Conservation (phyloP, 2,888 invertebrate species). For the Callinectes sapidus region DNA sequence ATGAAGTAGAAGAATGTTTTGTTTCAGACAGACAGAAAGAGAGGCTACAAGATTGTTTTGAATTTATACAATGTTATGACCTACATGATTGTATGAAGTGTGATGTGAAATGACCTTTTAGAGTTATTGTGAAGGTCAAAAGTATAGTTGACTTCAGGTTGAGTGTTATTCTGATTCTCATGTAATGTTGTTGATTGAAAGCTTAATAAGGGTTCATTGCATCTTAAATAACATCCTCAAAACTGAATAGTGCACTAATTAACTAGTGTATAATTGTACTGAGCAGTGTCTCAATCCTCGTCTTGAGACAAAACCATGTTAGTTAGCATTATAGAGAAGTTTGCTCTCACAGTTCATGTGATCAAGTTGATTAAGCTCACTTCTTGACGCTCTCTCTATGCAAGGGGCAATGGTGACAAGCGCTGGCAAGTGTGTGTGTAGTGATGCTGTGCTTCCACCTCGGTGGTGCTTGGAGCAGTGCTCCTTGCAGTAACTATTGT, state of each 20-base stretch:
- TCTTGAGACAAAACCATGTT: background rate
- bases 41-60: background rate
- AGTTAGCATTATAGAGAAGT: background rate
- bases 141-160: background rate
- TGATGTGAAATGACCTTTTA: conserved; percentile 7
- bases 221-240: background rate
- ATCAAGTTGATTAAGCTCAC: background rate
- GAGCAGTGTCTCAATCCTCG: background rate
- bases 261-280: background rate
- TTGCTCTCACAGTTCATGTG: background rate
- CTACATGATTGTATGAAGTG: background rate
- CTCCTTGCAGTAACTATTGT: conserved; percentile 8
- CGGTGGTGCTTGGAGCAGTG: conserved; percentile 21
- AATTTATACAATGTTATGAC: background rate
- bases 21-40: background rate
- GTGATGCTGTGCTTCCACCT: conserved; percentile 32
- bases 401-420: conserved; percentile 6
- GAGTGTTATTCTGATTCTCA: conserved; percentile 29
- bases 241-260: background rate
- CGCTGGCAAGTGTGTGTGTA: background rate
- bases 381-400: conserved; percentile 22
- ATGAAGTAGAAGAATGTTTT: background rate
- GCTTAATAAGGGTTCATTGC: background rate
- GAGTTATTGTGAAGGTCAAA: background rate
- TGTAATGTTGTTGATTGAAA: conserved; percentile 7